Evolutionary conservation across 2,113 vertebrate genomes (phyloP), one percentile per base, ranked within the genome.

Genomic region (Spea multiplicata): DNA sequence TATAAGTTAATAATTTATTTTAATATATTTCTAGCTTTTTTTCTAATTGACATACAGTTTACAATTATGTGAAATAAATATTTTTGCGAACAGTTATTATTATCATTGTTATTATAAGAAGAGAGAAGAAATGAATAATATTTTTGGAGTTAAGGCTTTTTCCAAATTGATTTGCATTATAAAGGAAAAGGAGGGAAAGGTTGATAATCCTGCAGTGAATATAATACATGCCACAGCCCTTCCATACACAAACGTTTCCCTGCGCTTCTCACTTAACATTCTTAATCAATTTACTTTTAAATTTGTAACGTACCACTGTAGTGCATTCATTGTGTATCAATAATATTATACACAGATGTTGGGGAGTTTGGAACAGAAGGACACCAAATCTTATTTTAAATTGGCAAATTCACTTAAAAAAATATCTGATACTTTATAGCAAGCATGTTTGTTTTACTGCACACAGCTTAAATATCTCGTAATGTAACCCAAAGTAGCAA

Each of bases 291-390:
- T 62, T 68, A 46, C 6, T 53, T 44, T 55, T 16, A 14, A 48
- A 47, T 59, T 72, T 66, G 70, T 71, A 48, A 61, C 55, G 59
- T 68, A 74, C 70, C 77, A 73, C 50, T 80, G 73, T 80, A 50
- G 7, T 67, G 65, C 55, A 52, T 47, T 80, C 78, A 74, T 74
- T 64, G 62, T 12, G 57, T 65, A 80, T 74, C 71, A 80, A 68
- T 80, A 44, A 73, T 74, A 74, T 80, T 48, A 80, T 74, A 73
- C 71, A 71, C 78, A 80, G 71, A 80, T 80, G 78, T 80, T 80
- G 73, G 59, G 17, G 66, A 57, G 30, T 59, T 62, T 17, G 68
- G 61, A 49, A 52, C 45, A 47, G 78, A 45, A 74, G 71, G 64
- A 80, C 74, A 74, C 71, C 52, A 68, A 73, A 74, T 80, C 74